Evolutionary conservation across 2,888 invertebrate genomes (phyloP).

Genomic region (Atethmia centrago): DNA sequence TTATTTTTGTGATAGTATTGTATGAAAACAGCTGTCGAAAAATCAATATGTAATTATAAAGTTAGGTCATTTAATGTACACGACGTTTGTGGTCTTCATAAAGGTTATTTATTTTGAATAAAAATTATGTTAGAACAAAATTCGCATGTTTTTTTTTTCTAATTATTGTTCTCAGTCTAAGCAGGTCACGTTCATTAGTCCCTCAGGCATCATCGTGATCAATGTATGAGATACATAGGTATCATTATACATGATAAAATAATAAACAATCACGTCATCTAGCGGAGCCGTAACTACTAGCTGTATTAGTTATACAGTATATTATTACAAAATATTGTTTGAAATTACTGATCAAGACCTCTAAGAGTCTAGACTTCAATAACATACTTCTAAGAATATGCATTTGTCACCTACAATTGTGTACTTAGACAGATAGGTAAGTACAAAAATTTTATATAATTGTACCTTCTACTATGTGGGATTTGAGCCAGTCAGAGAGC

Average conservation of each 20-base stretch:
- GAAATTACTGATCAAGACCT: constrained; percentile 31
- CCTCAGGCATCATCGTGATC: constrained; percentile 43
- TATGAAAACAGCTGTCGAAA: constrained; percentile 38
- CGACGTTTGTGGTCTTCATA: background rate
- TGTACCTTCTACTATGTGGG: background rate
- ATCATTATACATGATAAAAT: constrained; percentile 38
- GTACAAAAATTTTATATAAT: too few relatives aligned
- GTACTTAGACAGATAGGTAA: too few relatives aligned
- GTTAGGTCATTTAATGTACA: background rate
- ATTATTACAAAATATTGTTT: constrained; percentile 22
- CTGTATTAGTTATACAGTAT: constrained; percentile 13
- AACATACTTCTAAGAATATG: constrained; percentile 4
- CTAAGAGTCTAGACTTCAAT: constrained; percentile 35
- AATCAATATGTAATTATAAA: constrained; percentile 35
- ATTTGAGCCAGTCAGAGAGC: background rate
- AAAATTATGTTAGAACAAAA: background rate
- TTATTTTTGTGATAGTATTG: constrained; percentile 26
- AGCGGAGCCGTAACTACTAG: constrained; percentile 28
- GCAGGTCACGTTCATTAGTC: constrained; percentile 10
- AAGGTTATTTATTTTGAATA: background rate
- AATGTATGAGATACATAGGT: constrained; percentile 14
- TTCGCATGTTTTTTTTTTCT: background rate
- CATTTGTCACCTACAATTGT: background rate
- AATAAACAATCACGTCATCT: constrained; percentile 48
- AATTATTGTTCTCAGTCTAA: background rate